phyloP scores from a whole-genome alignment of 2,797 vertebrate species.

The Lycodopsis pacificus region DNA sequence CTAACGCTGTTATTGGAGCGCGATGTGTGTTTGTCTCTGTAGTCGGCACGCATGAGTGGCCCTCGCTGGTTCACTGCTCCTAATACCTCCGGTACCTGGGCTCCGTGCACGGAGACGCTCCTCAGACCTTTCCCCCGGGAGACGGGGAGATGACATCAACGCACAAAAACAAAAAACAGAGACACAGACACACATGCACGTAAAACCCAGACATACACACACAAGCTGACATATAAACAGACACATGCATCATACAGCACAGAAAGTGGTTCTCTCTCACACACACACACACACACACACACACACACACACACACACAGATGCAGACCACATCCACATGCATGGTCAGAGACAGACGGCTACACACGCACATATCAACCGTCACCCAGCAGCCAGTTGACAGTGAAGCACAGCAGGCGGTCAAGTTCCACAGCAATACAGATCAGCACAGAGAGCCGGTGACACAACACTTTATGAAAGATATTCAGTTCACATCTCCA shows the following conservation, averaged over 20 bases:
- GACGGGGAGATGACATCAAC: slow-evolving; percentile 40
- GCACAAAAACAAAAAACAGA: not conserved
- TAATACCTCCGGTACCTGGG: slow-evolving; percentile 49
- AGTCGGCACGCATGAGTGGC: slow-evolving; percentile 59
- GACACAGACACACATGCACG: not conserved
- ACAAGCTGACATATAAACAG: not conserved
- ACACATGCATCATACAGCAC: not conserved
- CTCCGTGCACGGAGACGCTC: slow-evolving; percentile 27
- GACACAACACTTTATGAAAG: slow-evolving; percentile 8
- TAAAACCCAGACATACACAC: not conserved
- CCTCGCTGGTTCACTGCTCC: slow-evolving; percentile 64
- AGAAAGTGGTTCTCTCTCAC: not conserved
- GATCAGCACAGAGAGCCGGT: not conserved
- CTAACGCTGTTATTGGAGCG: slow-evolving; percentile 49
- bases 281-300: not conserved
- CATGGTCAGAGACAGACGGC: slow-evolving; percentile 16
- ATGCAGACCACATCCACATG: slow-evolving; percentile 9
- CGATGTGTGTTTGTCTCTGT: slow-evolving; percentile 56
- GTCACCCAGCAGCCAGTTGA: slow-evolving; percentile 9
- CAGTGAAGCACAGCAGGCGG: slow-evolving; percentile 36
- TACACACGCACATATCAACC: not conserved
- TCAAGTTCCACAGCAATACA: not conserved
- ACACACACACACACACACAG: not conserved
- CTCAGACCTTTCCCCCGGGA: slow-evolving; percentile 38
- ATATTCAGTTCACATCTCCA: slow-evolving; percentile 3